Evolutionary conservation across 2,113 vertebrate genomes (phyloP), one percentile per base, ranked within the genome.

Genomic region (Caranx ignobilis): DNA sequence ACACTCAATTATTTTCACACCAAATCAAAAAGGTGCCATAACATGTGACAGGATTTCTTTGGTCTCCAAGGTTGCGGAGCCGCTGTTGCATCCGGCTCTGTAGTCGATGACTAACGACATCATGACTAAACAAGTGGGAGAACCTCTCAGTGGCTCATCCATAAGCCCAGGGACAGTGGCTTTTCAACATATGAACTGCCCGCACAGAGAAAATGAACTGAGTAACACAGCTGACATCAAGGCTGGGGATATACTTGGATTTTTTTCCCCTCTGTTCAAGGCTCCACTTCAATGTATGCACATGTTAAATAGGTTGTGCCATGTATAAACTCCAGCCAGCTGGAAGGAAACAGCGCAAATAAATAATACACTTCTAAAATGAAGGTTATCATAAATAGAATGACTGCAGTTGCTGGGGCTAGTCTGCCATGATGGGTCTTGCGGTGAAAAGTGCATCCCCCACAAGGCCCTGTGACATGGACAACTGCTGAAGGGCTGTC

Each of bases 401-500:
- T 12, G 26, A 32, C 39, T 35, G 16, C 57, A 43, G 67, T 77
- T 62, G 77, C 67, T 75, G 60, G 74, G 35, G 77, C 50, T 70
- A 54, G 54, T 73, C 73, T 31, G 73, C 47, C 9, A 64, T 75
- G 82, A 88, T 55, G 63, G 86, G 73, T 66, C 70, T 57, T 18
- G 34, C 35, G 75, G 78, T 86, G 79, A 84, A 91, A 86, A 84
- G 87, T 82, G 86, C 84, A 75, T 73, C 74, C 78, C 84, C 82
- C 89, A 87, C 81, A 79, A 91, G 84, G 75, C 79, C 52, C 75
- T 6, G 69, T 93, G 91, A 94, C 89, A 89, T 84, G 90, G 89
- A 93, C 88, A 48, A 87, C 88, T 89, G 90, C 92, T 92, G 92
- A 93, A 92, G 87, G 91, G 64, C 81, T 92, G 90, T 93, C 92